These are phyloP conservation scores for Hemiscyllium ocellatum DNA, from an alignment of 2,113 vertebrate genomes.

Conservation along the genomic window DNA sequence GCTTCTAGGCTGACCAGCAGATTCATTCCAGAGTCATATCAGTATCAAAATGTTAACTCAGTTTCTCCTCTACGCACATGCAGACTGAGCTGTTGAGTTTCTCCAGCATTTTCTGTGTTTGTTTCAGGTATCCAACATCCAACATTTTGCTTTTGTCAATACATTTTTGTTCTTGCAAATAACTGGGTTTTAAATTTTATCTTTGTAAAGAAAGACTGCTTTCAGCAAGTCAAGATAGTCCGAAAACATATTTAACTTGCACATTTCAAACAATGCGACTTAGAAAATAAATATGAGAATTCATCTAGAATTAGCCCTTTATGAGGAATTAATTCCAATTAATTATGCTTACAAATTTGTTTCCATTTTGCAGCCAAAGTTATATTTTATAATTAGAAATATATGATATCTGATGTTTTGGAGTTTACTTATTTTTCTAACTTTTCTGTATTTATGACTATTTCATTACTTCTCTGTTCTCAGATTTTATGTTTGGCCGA, in stretches of 20 bases:
- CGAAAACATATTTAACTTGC: not conserved
- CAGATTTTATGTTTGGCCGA: conserved; percentile 89
- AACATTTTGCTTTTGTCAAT: no score
- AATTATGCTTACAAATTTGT: not conserved
- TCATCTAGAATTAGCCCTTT: not conserved
- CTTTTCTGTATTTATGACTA: conserved; percentile 10
- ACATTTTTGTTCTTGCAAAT: not conserved
- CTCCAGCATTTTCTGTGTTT: no score
- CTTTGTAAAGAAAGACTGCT: not conserved
- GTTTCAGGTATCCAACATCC: no score
- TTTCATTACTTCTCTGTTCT: conserved; percentile 42
- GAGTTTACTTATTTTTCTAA: not conserved
- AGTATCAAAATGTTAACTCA: no score
- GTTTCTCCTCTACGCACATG: no score
- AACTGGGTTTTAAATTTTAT: not conserved
- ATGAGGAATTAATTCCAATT: not conserved
- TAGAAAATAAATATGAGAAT: not conserved
- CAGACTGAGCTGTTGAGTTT: no score
- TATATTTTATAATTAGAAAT: not conserved
- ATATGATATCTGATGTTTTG: not conserved
- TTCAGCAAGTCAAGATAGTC: not conserved
- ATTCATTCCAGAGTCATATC: no score
- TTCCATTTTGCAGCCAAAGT: not conserved
- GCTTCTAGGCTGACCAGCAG: not conserved
- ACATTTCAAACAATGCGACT: not conserved